Base-by-base conservation (phyloP, 2,113 vertebrate species). In the Gobius niger region DNA sequence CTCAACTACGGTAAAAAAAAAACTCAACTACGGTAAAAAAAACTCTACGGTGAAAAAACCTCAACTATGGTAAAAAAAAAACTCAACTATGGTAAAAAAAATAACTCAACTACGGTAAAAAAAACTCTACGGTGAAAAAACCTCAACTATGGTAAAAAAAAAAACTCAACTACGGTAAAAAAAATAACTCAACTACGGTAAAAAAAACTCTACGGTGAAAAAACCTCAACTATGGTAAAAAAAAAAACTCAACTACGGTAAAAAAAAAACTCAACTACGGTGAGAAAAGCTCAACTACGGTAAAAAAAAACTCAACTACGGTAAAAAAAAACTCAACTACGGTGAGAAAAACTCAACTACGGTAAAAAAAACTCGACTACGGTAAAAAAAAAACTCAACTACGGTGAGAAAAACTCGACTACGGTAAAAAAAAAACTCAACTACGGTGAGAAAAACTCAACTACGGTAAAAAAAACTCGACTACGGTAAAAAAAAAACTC, bases 131-230 rank as follows among this genome's bases (percentile, higher is more conserved):
- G 96, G 98, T 99, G 73, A 91, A 90, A 52, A 52, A 9, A 2
- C 50, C 50, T 50, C 47, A 15, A n/a, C n/a, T n/a, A n/a, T n/a
- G n/a, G n/a, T n/a, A n/a, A n/a, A n/a, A n/a, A 24, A 24, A 24
- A 1, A n/a, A n/a, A n/a, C 24, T 24, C 24, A 24, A 24, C 1
- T 24, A 24, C 24, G n/a, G n/a, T n/a, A n/a, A n/a, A n/a, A n/a
- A n/a, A n/a, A n/a, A n/a, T n/a, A n/a, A n/a, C 94, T 99, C 67
- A 95, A 98, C 87, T 99, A 99, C 2, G 96, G 98, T 99, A 74
- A 91, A 90, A 52, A 52, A 9, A 2, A 15, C 50, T 50, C 47
- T n/a, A n/a, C n/a, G n/a, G n/a, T n/a, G n/a, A n/a, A n/a, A n/a
- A 24, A 24, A 24, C 24, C 24, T 24, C 24, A 24, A 24, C 1